Evolutionary conservation across 2,888 invertebrate species (phyloP).

Genomic region (Ecdyonurus torrentis): DNA sequence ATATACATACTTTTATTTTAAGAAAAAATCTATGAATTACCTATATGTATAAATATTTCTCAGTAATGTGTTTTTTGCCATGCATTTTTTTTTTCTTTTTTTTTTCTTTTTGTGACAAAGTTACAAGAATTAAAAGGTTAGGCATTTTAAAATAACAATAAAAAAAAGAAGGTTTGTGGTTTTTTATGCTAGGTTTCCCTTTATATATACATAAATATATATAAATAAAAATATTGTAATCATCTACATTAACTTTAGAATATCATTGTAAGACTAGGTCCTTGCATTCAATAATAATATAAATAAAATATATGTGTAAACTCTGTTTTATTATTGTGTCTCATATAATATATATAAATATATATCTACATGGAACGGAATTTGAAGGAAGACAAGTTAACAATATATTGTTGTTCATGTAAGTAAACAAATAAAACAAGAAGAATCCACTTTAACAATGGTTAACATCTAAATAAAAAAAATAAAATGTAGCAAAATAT

Average conservation of each 20-base stretch:
- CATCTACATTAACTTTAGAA: background rate
- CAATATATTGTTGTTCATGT: too few species aligned
- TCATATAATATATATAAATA: background rate
- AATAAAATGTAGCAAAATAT: background rate
- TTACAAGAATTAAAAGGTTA: too few species aligned
- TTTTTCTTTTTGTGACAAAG: too few species aligned
- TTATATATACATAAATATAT: background rate
- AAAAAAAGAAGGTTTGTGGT: background rate
- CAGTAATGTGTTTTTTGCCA: background rate
- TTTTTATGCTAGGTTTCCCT: background rate
- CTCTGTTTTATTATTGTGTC: background rate
- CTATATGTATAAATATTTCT: background rate
- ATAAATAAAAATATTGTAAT: background rate
- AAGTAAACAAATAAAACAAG: too few species aligned
- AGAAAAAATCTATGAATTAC: background rate
- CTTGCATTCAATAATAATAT: background rate
- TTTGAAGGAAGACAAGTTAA: background rate
- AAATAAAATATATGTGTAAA: background rate
- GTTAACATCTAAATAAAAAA: background rate
- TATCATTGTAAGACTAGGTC: background rate
- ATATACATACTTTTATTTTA: too few species aligned
- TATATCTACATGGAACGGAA: background rate
- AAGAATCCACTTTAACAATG: too few species aligned
- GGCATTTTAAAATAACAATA: too few species aligned
- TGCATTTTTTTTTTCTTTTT: too few species aligned